phyloP scores from a whole-genome alignment of 2,888 invertebrate genomes.

The Achlya flavicornis region DNA sequence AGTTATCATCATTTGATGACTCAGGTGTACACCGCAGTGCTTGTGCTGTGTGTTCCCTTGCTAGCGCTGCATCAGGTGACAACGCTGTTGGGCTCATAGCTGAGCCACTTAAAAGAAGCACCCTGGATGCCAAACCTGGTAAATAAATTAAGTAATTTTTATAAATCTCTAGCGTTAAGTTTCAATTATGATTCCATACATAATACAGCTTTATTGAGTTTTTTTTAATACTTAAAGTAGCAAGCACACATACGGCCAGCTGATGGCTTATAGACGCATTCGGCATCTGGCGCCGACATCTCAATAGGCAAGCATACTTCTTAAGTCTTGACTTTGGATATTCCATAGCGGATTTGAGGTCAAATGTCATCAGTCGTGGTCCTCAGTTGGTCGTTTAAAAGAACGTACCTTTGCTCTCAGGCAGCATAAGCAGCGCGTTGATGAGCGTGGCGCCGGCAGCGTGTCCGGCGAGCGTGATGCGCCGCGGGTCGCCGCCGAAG shows the following conservation, averaged over 20 bases:
- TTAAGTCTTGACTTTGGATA: too few species aligned
- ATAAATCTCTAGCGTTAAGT: neutral
- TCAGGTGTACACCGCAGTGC: slow-evolving; percentile 71
- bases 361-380: too few species aligned
- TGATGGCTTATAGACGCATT: too few species aligned
- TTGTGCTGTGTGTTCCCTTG: slow-evolving; percentile 85
- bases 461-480: slow-evolving; percentile 93
- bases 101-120: slow-evolving; percentile 90
- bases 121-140: slow-evolving; percentile 88
- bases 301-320: too few species aligned
- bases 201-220: too few species aligned
- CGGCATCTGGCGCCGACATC: too few species aligned
- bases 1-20: slow-evolving; percentile 56
- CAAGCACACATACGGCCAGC: too few species aligned
- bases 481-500: slow-evolving; percentile 94
- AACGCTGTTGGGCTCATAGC: slow-evolving; percentile 91
- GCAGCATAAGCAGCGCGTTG: slow-evolving; percentile 92
- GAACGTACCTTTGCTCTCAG: slow-evolving; percentile 87
- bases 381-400: too few species aligned
- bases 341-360: too few species aligned
- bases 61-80: slow-evolving; percentile 87
- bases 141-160: neutral
- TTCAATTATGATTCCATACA: too few species aligned
- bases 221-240: too few species aligned
- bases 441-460: slow-evolving; percentile 94